Evolutionary conservation across 2,797 vertebrate species (phyloP).

Genomic region (Sarcoramphus papa): DNA sequence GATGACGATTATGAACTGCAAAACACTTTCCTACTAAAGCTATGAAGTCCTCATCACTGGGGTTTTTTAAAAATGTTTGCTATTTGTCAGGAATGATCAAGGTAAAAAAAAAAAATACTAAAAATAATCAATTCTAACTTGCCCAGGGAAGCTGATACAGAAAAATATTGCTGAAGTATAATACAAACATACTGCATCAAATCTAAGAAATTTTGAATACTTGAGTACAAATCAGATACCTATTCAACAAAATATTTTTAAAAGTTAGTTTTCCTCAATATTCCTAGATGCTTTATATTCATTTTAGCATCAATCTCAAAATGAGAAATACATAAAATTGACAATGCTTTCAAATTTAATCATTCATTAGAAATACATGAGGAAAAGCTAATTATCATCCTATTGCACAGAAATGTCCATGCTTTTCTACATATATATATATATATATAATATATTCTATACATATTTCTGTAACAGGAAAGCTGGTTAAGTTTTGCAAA

Average conservation of each 20-base stretch:
- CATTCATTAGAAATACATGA: not conserved
- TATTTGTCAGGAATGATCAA: not conserved
- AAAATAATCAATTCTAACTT: not conserved
- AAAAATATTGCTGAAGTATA: not conserved
- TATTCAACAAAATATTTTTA: not conserved
- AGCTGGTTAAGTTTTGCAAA: not conserved
- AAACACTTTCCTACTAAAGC: not conserved
- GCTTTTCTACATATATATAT: not conserved
- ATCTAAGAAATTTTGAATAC: not conserved
- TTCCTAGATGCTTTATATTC: not conserved
- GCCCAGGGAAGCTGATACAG: not conserved
- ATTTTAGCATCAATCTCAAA: not conserved
- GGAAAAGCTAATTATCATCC: not conserved
- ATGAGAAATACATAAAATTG: not conserved
- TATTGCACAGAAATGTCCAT: not conserved
- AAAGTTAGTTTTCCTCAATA: not conserved
- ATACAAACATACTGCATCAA: not conserved
- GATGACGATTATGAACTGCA: not conserved
- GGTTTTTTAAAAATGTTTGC: not conserved
- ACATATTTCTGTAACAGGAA: not conserved
- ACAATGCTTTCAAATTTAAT: not conserved
- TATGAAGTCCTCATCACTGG: not conserved
- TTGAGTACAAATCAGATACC: not conserved
- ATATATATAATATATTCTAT: too few species aligned
- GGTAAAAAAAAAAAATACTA: not conserved